Percentiles rank a stretch among this genome's conserved stretches.
Evolutionary conservation across 2,113 vertebrate genomes (phyloP).

Genomic region (Elaphurus davidianus): DNA sequence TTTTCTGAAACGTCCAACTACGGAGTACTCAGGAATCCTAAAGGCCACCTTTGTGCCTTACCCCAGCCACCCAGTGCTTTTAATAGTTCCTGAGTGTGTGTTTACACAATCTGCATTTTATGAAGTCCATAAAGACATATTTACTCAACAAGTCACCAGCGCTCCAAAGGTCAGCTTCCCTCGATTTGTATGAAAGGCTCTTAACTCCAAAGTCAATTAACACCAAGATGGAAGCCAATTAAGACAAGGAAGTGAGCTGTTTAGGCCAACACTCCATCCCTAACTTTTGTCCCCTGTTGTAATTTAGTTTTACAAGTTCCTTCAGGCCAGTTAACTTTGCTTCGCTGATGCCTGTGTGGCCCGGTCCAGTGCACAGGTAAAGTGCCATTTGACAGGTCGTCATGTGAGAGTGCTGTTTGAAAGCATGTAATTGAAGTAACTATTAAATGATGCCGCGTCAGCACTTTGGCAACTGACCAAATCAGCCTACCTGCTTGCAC

Average conservation of each 20-base stretch:
- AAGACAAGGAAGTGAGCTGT: slow-evolving; percentile 50
- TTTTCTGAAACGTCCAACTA: slow-evolving; percentile 61
- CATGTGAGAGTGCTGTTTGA: neutral
- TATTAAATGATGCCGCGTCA: neutral
- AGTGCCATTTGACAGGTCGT: slow-evolving; percentile 15
- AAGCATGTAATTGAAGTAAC: neutral
- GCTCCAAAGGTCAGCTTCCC: slow-evolving; percentile 54
- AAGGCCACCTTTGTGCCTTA: slow-evolving; percentile 34
- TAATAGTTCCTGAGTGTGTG: slow-evolving; percentile 61
- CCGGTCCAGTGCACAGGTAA: neutral
- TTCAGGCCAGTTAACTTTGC: slow-evolving; percentile 13
- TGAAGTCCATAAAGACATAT: slow-evolving; percentile 67
- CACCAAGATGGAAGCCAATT: neutral
- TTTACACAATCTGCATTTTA: slow-evolving; percentile 65
- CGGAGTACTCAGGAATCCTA: slow-evolving; percentile 5
- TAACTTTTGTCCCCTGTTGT: slow-evolving; percentile 25
- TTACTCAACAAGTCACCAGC: slow-evolving; percentile 51
- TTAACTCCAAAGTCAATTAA: neutral
- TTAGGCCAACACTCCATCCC: neutral
- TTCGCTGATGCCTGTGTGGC: neutral
- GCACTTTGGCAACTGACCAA: neutral
- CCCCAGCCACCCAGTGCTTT: slow-evolving; percentile 51
- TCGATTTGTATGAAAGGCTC: slow-evolving; percentile 15
- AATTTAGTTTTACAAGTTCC: slow-evolving; percentile 46
- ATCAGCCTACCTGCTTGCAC: neutral